These are phyloP conservation scores for Eublepharis macularius DNA, from an alignment of 2,113 vertebrate genomes.

Conservation along the genomic window DNA sequence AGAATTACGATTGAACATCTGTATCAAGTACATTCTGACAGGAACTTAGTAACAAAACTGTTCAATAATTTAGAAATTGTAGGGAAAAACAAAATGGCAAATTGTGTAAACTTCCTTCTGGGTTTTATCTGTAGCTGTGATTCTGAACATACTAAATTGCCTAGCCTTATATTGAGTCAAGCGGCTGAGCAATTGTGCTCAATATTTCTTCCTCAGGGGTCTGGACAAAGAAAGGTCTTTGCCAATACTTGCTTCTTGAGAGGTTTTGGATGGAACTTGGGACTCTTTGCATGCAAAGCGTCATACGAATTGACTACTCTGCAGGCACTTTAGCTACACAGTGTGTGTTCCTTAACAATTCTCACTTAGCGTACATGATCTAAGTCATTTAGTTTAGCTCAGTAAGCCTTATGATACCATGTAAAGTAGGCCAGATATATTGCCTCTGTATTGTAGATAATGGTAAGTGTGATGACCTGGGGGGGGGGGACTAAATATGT, in stretches of 20 bases:
- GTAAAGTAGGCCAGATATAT: not conserved
- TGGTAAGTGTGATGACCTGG: not conserved
- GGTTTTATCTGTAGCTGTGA: not conserved
- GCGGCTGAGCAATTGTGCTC: no score
- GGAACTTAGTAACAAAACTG: not conserved
- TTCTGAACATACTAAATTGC: not conserved
- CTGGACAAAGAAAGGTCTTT: no score
- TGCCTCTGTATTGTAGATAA: not conserved
- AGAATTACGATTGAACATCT: not conserved
- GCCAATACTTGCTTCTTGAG: no score
- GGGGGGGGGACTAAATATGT: no score
- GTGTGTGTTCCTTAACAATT: not conserved
- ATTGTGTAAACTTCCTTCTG: not conserved
- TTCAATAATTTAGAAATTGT: not conserved
- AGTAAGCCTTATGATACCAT: not conserved
- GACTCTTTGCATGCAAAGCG: not conserved
- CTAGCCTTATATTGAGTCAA: no score
- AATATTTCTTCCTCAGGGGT: no score
- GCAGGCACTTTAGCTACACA: not conserved
- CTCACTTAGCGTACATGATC: not conserved
- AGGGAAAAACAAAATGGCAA: not conserved
- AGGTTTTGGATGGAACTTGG: no score
- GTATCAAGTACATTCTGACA: not conserved
- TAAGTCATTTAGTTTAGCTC: not conserved
- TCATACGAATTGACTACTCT: not conserved